Evolutionary conservation across 2,888 invertebrate genomes (phyloP), one percentile per base, ranked within the genome.

Genomic region (Acheta domesticus): DNA sequence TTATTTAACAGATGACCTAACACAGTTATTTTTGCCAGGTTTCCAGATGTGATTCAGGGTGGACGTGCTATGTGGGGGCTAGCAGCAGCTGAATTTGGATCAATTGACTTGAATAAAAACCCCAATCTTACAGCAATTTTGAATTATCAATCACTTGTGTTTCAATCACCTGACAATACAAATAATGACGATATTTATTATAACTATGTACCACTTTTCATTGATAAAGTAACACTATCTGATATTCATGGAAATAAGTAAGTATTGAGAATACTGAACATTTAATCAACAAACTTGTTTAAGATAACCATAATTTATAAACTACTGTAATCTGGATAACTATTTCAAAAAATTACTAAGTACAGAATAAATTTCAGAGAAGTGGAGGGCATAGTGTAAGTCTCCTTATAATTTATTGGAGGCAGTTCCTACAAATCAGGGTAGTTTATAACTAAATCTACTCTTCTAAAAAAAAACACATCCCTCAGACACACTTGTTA

Each of bases 161-260:
- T 84, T 79, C 86, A 85, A 82, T 84, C 83, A 49, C 79, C 80
- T 76, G 80, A 83, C 50, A 79, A 79, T 20, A 80, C 80, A 77
- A 82, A 76, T 74, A n/a, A 76, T 62, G 48, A 76, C 0, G 48
- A 48, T 20, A 48, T 48, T 48, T n/a, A 48, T 19, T 21, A 76
- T 49, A 80, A 80, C 20, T 62, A 75, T 36, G 48, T 80, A 23
- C 78, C 77, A 14, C 79, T 84, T 48, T 85, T 84, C 83, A 82
- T 87, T 19, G 86, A 88, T 82, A 84, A 85, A 81, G 83, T 88
- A 23, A 81, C 83, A 5, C 81, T 88, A 48, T 84, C 84, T 80
- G 87, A 87, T 83, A 86, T 87, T 83, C 84, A 85, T 81, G 86
- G 87, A 80, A 86, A 87, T 81, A 86, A 86, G 88, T 88, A 83